A percentile compares a stretch with the other conserved stretches of the same genome.
These are phyloP conservation scores for Apotomis turbidana DNA, from an alignment of 2,888 invertebrate genomes.

Conservation along the genomic window DNA sequence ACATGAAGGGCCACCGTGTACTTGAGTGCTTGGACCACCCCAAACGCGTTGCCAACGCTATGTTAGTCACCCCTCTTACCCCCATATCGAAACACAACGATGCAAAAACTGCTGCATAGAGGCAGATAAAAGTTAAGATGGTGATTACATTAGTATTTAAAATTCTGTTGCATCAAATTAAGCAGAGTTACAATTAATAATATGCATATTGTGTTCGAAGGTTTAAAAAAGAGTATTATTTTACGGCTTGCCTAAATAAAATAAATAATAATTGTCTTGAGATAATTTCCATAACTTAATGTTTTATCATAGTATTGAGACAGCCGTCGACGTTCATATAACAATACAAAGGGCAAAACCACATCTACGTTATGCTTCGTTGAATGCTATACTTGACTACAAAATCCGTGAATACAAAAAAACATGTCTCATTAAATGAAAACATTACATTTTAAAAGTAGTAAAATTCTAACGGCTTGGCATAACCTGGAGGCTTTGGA, in stretches of 20 bases:
- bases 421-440: constrained; percentile 24
- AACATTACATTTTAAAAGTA: constrained; percentile 29
- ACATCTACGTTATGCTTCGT: constrained; percentile 25
- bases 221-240: constrained; percentile 21
- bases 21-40: too few species aligned
- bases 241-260: constrained; percentile 27
- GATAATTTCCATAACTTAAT: constrained; percentile 30
- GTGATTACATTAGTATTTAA: background rate
- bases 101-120: too few species aligned
- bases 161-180: constrained; percentile 1
- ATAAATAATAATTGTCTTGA: constrained; percentile 24
- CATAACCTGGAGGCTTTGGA: constrained; percentile 21
- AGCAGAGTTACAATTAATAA: constrained; percentile 10
- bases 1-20: too few species aligned
- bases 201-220: background rate
- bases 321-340: constrained; percentile 23
- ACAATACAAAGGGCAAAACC: constrained; percentile 24
- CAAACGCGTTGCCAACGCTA: too few species aligned
- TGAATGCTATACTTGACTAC: constrained; percentile 24
- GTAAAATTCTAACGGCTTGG: constrained; percentile 25
- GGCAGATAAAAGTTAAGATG: too few species aligned
- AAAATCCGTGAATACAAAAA: constrained; percentile 12
- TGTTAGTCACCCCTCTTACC: too few species aligned
- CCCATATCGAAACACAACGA: too few species aligned
- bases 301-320: constrained; percentile 18